Evolutionary conservation across 2,888 invertebrate genomes (phyloP), one percentile per base, ranked within the genome.

Genomic region (Eucera pruinosa): DNA sequence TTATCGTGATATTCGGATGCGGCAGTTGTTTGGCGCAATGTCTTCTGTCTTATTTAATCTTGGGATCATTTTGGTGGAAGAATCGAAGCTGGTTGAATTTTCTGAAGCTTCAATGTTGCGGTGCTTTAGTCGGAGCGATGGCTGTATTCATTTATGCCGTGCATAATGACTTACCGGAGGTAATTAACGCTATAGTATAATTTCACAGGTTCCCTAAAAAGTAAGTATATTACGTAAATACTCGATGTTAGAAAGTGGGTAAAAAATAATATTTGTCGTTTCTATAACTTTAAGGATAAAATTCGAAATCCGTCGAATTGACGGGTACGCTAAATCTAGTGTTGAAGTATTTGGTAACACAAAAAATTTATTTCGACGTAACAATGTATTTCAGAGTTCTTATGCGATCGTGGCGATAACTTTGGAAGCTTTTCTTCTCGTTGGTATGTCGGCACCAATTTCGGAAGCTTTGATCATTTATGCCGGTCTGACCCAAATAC

Each of bases 401-500:
- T 94, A 94, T 86, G 93, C 94, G 65, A 93, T 94, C 84, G 93
- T 95, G 80, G 94, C 95, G 85, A 94, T 95, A 83, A 93, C 94
- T 68, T 91, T 95, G 85, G 95, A 95, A 89, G 94, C 94, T 54
- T 93, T 95, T 92, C 92, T 96, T 88, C 94, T 96, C 89, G 93
- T 95, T 15, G 95, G 95, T 0, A 94, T 95, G 91, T 96, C 96
- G 7, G 95, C 96, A 25, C 94, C 96, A 79, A 94, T 96, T 75
- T 96, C 96, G 47, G 95, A 95, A 89, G 94, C 96, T 43, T 92
- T 96, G 62, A 93, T 96, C 76, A 94, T 96, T 80, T 96, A 96
- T 84, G 95, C 96, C 0, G 96, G 96, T 90, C 92, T 96, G 55
- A 95, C 95, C 5, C 94, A 95, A 52, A 91, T 94, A 61, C 89